These are phyloP conservation scores for Odontamblyopus lacepedii DNA, from an alignment of 2,797 vertebrate genomes.

Conservation along the genomic window DNA sequence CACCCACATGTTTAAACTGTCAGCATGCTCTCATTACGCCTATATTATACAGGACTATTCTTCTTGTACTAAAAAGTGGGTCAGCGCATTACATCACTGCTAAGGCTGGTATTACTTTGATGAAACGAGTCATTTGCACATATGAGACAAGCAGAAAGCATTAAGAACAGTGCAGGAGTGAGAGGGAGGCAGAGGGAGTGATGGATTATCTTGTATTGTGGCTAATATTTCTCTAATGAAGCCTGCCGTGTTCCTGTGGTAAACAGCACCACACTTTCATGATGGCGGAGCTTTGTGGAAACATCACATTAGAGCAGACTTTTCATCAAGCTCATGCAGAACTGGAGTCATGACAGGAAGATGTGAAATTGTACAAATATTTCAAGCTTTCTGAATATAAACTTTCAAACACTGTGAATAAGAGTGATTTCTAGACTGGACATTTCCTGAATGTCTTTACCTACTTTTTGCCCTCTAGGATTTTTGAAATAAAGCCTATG, in stretches of 20 bases:
- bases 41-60: conserved; percentile 48
- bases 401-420: background rate
- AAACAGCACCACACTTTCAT: conserved; percentile 2
- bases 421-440: too few species aligned
- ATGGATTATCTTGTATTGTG: background rate
- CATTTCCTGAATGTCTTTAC: background rate
- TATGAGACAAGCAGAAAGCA: conserved; percentile 39
- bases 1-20: conserved; percentile 47
- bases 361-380: background rate
- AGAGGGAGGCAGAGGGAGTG: conserved; percentile 9
- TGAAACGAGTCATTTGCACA: conserved; percentile 60
- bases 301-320: background rate
- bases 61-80: conserved; percentile 62
- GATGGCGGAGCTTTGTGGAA: background rate
- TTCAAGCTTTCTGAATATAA: background rate
- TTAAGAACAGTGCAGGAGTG: conserved; percentile 26
- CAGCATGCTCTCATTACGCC: conserved; percentile 57
- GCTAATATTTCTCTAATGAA: conserved; percentile 10
- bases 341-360: background rate
- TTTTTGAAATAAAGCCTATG: too few species aligned
- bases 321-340: background rate
- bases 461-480: background rate
- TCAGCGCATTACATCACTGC: conserved; percentile 57
- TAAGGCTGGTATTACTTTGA: conserved; percentile 53
- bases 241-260: background rate